Base-by-base conservation (phyloP, 53 echinoderm and acorn worm genomes). In the Echinometra lucunter region DNA sequence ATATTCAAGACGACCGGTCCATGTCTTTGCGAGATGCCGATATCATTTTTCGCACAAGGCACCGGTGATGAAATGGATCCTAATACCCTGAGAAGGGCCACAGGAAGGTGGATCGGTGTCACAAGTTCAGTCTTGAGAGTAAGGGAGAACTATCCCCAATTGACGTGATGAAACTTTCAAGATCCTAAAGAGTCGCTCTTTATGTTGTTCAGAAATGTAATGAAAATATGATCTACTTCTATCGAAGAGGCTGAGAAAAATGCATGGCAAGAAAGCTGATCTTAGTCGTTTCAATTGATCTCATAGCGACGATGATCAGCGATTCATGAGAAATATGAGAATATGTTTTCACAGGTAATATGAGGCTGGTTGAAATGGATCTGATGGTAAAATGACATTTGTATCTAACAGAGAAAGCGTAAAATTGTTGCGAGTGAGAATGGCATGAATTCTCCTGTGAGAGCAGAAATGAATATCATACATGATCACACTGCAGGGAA, bases 31-130 rank as follows among this genome's bases (percentile, higher is more conserved):
- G 7, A 78, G 78, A 38, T 21, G 42, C 42, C 38, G 42, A 40
- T 78, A 78, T 78, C 78, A 78, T 38, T 78, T 78, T 78, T 19
- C 78, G 42, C 38, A 38, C 78, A 38, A 78, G 78, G 78, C 78
- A 78, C 78, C 78, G 19, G 78, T 19, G 42, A 42, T 78, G 78
- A 78, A 78, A 78, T 78, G 23, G 78, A 78, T 78, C 37, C 78
- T 42, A 42, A 42, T 40, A 78, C 78, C 42, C 78, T 78, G 38
- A 21, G 19, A 21, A 35, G 78, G 74, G 78, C 38, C 40, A 18
- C 4, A 3, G 21, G 21, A 78, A 38, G 78, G 78, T 42, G 28
- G 38, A 18, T 7, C 42, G 19, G 12, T 78, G 78, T 78, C 40
- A 78, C 6, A 42, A 78, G 78, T 38, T 78, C 42, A 69, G 34